Percentiles rank a stretch among this genome's conserved stretches.
These are phyloP conservation scores for Conger conger DNA, from an alignment of 2,113 vertebrate species.

Conservation along the genomic window DNA sequence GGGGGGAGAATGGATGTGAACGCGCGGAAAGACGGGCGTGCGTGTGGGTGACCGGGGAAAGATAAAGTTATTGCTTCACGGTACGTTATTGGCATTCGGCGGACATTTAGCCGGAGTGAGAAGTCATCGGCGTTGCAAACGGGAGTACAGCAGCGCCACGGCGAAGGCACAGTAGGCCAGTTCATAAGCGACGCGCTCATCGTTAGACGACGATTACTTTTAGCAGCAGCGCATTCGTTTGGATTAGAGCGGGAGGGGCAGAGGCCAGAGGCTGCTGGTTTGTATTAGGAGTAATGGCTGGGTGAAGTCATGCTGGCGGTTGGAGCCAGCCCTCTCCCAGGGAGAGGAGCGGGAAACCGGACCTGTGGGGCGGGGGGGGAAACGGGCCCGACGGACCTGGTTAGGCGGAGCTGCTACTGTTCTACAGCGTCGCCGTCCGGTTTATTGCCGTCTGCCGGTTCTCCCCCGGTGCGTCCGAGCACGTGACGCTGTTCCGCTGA, in stretches of 20 bases:
- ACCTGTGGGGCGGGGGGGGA: neutral
- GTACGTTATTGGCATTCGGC: neutral
- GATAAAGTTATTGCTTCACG: neutral
- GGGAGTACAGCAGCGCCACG: too few species aligned
- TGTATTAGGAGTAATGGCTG: slow-evolving; percentile 50
- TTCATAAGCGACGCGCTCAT: too few species aligned
- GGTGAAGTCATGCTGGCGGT: slow-evolving; percentile 40
- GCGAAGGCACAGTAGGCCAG: too few species aligned
- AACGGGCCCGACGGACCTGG: neutral
- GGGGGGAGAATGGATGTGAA: slow-evolving; percentile 9
- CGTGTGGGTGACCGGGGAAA: neutral
- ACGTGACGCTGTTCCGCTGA: neutral
- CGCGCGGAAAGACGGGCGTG: slow-evolving; percentile 21
- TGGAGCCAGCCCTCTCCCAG: slow-evolving; percentile 32
- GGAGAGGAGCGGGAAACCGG: too few species aligned
- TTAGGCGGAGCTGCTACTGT: too few species aligned
- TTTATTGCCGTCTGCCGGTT: too few species aligned
- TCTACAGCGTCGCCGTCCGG: too few species aligned
- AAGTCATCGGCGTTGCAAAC: neutral
- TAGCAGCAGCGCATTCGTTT: too few species aligned
- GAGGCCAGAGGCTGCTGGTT: slow-evolving; percentile 50
- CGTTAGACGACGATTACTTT: too few species aligned
- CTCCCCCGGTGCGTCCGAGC: neutral
- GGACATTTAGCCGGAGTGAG: neutral
- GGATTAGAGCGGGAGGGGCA: neutral